A percentile compares a stretch with the other conserved stretches of the same genome.
These are phyloP conservation scores for Aporrectodea caliginosa DNA, from an alignment of 1,140 invertebrate genomes.

Conservation along the genomic window DNA sequence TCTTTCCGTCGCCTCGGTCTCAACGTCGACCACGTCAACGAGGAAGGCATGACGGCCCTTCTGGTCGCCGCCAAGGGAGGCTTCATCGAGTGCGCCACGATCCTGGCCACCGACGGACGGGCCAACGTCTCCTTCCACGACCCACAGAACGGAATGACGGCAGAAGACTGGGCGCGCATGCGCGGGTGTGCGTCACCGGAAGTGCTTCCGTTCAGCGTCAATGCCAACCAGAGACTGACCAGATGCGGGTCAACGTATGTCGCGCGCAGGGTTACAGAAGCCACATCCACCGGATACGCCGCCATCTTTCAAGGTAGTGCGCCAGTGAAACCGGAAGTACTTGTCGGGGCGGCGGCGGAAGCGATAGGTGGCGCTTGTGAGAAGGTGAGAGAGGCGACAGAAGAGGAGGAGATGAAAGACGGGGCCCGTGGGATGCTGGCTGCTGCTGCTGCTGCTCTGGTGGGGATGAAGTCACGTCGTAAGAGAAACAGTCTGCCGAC, in stretches of 20 bases:
- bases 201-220: background rate
- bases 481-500: background rate
- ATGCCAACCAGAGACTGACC: background rate
- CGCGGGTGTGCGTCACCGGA: background rate
- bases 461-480: background rate
- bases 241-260: background rate
- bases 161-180: conserved; percentile 28
- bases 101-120: conserved; percentile 44
- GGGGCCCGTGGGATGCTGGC: background rate
- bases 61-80: conserved; percentile 46
- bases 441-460: too few species aligned
- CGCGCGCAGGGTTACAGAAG: background rate
- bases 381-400: background rate
- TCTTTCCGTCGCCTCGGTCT: conserved; percentile 48
- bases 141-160: conserved; percentile 37
- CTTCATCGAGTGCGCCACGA: conserved; percentile 45
- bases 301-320: too few species aligned
- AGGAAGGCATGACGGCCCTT: conserved; percentile 47
- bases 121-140: conserved; percentile 41
- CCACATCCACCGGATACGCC: too few species aligned
- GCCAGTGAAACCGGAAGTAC: background rate
- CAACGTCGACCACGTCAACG: conserved; percentile 45
- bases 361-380: background rate
- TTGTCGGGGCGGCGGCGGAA: background rate
- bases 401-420: background rate